A percentile compares a stretch with the other conserved stretches of the same genome.
Conservation (phyloP, 2,113 vertebrate genomes). For the Calyptomena viridis region DNA sequence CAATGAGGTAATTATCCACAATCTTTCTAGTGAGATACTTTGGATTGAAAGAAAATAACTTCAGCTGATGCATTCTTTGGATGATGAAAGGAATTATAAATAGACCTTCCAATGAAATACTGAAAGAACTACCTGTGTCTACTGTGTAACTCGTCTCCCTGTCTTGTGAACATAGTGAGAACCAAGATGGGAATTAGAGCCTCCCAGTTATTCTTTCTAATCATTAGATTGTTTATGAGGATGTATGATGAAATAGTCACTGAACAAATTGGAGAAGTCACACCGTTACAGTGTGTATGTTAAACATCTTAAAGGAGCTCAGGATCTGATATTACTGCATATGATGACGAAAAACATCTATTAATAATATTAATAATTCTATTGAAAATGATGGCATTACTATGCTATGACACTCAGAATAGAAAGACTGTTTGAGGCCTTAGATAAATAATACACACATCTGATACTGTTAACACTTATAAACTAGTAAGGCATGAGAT, state of each 20-base stretch:
- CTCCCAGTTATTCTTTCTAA: neutral
- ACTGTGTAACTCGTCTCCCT: neutral
- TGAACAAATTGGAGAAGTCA: neutral
- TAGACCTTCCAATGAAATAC: neutral
- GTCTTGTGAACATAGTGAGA: neutral
- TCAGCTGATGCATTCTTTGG: neutral
- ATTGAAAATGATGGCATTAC: neutral
- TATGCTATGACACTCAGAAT: neutral
- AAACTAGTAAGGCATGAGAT: neutral
- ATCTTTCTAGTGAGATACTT: neutral
- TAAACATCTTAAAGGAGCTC: neutral
- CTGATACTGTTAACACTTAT: neutral
- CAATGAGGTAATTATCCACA: neutral
- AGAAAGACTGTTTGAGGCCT: neutral
- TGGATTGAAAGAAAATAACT: neutral
- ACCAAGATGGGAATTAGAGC: neutral
- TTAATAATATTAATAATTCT: too few species aligned
- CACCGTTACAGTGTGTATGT: neutral
- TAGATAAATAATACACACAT: neutral
- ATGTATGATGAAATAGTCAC: neutral
- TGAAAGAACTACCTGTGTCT: neutral
- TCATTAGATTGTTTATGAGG: neutral
- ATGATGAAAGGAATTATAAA: neutral
- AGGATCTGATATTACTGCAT: rapidly evolving
- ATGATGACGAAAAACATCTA: neutral